A percentile compares a stretch with the other conserved stretches of the same genome.
Conservation (phyloP, 2,113 vertebrate genomes). For the Psilopsiagon aurifrons region DNA sequence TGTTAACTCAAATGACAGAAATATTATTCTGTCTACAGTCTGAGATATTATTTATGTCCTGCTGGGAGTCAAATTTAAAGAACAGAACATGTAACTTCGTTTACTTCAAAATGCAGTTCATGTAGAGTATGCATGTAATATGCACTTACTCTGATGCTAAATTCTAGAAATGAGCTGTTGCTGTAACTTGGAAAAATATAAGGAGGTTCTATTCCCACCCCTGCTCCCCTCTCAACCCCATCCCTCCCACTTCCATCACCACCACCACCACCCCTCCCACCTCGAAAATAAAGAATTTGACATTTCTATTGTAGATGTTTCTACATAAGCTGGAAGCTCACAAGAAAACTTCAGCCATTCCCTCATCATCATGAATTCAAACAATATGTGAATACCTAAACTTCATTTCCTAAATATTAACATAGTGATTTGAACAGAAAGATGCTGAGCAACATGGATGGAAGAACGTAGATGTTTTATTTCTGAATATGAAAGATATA, state of each 20-base stretch:
- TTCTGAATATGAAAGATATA: background rate
- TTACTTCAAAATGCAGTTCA: conserved; percentile 44
- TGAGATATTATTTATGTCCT: conserved; percentile 49
- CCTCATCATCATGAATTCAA: background rate
- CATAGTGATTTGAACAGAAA: background rate
- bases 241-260: no score
- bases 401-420: background rate
- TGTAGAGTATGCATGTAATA: background rate
- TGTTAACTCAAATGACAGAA: conserved; percentile 43
- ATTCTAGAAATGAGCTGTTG: background rate
- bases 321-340: background rate
- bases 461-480: background rate
- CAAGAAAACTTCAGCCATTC: background rate
- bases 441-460: background rate
- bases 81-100: conserved; percentile 9
- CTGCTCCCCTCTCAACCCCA: no score
- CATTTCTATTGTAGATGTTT: background rate
- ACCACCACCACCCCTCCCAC: no score
- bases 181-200: background rate
- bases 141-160: background rate
- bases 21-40: conserved; percentile 44
- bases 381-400: background rate
- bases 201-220: background rate
- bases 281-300: background rate
- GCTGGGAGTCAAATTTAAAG: conserved; percentile 28